Percentiles rank a stretch among this genome's conserved stretches.
Evolutionary conservation across 2,113 vertebrate species (phyloP).

Genomic region (Istiophorus platypterus): DNA sequence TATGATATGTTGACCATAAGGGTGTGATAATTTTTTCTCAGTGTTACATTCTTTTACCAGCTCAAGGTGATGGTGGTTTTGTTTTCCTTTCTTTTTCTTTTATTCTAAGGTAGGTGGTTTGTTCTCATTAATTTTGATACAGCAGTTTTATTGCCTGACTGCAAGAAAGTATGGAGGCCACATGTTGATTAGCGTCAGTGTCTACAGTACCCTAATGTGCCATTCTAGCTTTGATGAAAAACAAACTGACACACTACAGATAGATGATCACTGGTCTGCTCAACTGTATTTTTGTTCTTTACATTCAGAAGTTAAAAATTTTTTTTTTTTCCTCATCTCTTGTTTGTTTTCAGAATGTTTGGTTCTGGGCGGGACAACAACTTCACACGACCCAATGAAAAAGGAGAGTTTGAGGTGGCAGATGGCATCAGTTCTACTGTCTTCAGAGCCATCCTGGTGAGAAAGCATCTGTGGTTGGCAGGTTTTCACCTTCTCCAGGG

Average conservation of each 20-base stretch:
- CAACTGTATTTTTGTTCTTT: not conserved
- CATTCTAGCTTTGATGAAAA: not conserved
- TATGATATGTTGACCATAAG: too few relatives aligned
- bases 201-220: not conserved
- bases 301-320: not conserved
- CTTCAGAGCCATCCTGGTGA: constrained; percentile 97
- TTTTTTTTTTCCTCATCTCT: not conserved
- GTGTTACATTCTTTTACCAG: too few relatives aligned
- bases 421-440: constrained; percentile 98
- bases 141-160: too few relatives aligned
- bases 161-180: too few relatives aligned
- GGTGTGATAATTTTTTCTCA: too few relatives aligned
- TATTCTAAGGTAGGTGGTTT: too few relatives aligned
- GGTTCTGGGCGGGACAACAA: constrained; percentile 97
- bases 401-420: constrained; percentile 97
- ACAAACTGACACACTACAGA: not conserved
- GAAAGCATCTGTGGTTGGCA: constrained; percentile 26
- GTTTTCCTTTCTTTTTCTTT: not conserved
- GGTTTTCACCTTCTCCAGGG: not conserved
- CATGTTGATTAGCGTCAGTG: too few relatives aligned
- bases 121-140: too few relatives aligned
- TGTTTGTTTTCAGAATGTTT: constrained; percentile 89
- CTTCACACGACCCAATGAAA: constrained; percentile 97
- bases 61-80: not conserved
- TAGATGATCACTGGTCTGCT: not conserved